Percentiles rank a stretch among this genome's conserved stretches.
Conservation (phyloP, 1,140 invertebrate genomes). For the Drosophila nigrodunni region DNA sequence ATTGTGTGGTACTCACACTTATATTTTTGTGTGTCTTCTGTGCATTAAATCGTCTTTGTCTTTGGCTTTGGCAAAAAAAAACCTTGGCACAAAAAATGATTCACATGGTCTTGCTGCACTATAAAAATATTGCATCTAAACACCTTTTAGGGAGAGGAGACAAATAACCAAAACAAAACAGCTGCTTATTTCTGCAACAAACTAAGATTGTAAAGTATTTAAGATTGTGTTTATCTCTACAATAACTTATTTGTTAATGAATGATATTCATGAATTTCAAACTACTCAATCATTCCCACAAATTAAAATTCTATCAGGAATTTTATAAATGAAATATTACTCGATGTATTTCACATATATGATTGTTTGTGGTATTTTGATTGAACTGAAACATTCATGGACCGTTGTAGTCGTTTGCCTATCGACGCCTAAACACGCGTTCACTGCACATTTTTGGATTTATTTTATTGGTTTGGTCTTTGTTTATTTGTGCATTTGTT, state of each 20-base stretch:
- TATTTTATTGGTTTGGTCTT: slow-evolving; percentile 59
- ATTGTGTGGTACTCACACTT: slow-evolving; percentile 12
- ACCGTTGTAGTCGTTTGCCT: slow-evolving; percentile 11
- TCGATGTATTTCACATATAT: neutral
- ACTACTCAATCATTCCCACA: neutral
- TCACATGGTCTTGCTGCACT: neutral
- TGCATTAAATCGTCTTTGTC: slow-evolving; percentile 46
- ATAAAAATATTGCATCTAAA: neutral
- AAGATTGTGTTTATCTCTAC: too few relatives aligned
- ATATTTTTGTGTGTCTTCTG: slow-evolving; percentile 1
- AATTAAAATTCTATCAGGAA: neutral
- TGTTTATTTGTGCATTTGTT: slow-evolving; percentile 69
- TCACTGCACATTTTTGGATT: slow-evolving; percentile 48
- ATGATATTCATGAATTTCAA: too few relatives aligned
- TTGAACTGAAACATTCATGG: neutral
- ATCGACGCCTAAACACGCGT: slow-evolving; percentile 63
- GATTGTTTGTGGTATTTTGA: slow-evolving; percentile 14
- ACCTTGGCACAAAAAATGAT: slow-evolving; percentile 35
- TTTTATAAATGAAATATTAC: slow-evolving; percentile 7
- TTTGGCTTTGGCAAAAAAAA: slow-evolving; percentile 17
- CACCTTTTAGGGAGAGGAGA: neutral
- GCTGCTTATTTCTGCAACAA: too few relatives aligned
- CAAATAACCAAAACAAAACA: too few relatives aligned
- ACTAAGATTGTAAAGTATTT: too few relatives aligned
- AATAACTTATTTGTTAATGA: too few relatives aligned